Evolutionary conservation across 2,797 vertebrate species (phyloP), one percentile per base, ranked within the genome.

Genomic region (Orestias chungarensis): DNA sequence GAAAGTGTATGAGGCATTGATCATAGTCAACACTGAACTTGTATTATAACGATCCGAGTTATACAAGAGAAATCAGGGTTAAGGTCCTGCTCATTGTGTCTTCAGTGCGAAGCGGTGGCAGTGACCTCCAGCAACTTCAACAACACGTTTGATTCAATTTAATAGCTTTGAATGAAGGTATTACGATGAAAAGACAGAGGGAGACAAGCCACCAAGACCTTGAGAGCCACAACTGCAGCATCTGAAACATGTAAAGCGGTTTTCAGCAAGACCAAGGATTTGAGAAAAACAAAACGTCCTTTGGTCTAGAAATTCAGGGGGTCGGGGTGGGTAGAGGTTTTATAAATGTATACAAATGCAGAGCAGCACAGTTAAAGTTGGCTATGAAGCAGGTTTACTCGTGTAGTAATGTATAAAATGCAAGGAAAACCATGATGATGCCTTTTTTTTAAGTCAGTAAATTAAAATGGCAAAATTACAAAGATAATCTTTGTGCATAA

Each of bases 241-340:
- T 11, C 44, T 25, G 9, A 11, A 67, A 72, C 55, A 35, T 40
- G 29, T 54, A 57, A 38, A 38, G 25, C 25, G 23, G 66, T 40
- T 73, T 75, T 31, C n/a, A n/a, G 67, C 55, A 68, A 3, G 62
- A 52, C n/a, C 12, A 6, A 35, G 29, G n/a, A 31, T 68, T 73
- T 75, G 50, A 42, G 61, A 70, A 52, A 62, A 62, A n/a, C n/a
- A n/a, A n/a, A n/a, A n/a, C n/a, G n/a, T n/a, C 40, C 44, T 68
- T 71, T 65, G 57, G 64, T 52, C 40, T 65, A 46, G 35, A 70
- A 71, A 23, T 42, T 57, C 18, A 23, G 55, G 6, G n/a, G n/a
- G n/a, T n/a, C n/a, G n/a, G n/a, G n/a, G n/a, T n/a, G n/a, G n/a
- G n/a, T n/a, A n/a, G n/a, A n/a, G n/a, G n/a, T n/a, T n/a, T n/a